Base-by-base conservation (phyloP, 2,888 invertebrate genomes). In the Lasioglossum zephyrum region DNA sequence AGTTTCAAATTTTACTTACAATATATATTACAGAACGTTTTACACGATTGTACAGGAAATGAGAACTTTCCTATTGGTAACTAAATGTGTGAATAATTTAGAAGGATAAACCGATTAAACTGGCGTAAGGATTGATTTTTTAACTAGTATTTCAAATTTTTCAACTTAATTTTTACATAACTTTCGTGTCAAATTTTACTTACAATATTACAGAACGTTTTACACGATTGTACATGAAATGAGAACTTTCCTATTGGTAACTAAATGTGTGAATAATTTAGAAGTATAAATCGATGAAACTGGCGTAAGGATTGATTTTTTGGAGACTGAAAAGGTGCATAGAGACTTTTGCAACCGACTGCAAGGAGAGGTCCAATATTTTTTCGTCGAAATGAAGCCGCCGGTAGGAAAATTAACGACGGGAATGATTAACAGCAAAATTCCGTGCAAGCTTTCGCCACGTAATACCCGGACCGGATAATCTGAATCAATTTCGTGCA, bases 401-500 rank as follows among this genome's bases (percentile, higher is more conserved):
- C 26, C 41, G 47, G 63, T 76, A 31, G 76, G 22, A 36, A 77
- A 49, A 66, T 77, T 66, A 77, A 63, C 75, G 75, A 6, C 41
- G 26, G n/a, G 57, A 11, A 76, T 76, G 57, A 70, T 78, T 72
- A 78, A 26, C n/a, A 57, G 72, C 53, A 39, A 57, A 72, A 41
- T 60, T 41, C 39, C 18, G 60, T 57, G 75, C 60, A 18, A 60
- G 41, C 41, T 60, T 75, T 60, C 16, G 6, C 26, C 44, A 63
- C 60, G 44, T 39, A 63, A 31, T 11, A 22, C 22, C 13, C 3
- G 36, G 63, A 16, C 60, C 41, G 49, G 26, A 63, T n/a, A 66
- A 69, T 69, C 66, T 69, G 49, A 73, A 41, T 63, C 57, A 73
- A 60, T 74, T 66, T 73, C 73, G 63, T 57, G 74, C 74, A 60